Conservation (phyloP, 2,113 vertebrate species). For the Xenopus borealis region DNA sequence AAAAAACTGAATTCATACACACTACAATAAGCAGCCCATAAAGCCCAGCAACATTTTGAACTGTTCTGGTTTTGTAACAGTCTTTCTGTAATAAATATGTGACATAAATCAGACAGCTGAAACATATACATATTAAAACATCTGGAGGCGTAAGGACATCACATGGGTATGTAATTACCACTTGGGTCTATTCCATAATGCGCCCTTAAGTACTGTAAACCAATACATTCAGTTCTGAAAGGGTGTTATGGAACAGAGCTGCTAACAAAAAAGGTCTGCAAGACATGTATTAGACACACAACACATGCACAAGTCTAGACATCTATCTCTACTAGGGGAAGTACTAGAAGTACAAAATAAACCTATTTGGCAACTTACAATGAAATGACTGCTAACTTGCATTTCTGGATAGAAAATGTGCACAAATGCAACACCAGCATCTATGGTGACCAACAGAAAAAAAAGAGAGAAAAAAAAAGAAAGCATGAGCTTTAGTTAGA, state of each 20-base stretch:
- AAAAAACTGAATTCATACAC: too few relatives aligned
- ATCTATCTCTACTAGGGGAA: slow-evolving; percentile 17
- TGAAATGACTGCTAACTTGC: slow-evolving; percentile 65
- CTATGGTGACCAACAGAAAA: slow-evolving; percentile 58
- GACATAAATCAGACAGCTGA: too few relatives aligned
- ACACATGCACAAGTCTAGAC: slow-evolving; percentile 27
- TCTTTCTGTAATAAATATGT: too few relatives aligned
- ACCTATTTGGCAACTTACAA: slow-evolving; percentile 71
- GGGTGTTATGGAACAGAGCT: neutral
- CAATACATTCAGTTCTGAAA: neutral
- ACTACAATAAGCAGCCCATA: too few relatives aligned
- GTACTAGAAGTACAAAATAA: slow-evolving; percentile 47
- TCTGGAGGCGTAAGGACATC: too few relatives aligned
- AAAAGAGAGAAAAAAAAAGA: slow-evolving; percentile 56
- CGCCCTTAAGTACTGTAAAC: neutral
- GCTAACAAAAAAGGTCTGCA: neutral
- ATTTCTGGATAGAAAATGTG: slow-evolving; percentile 78
- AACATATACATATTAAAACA: too few relatives aligned
- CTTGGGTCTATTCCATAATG: too few relatives aligned
- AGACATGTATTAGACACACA: neutral
- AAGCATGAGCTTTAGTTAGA: slow-evolving; percentile 55
- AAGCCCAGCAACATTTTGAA: too few relatives aligned
- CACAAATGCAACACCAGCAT: slow-evolving; percentile 81
- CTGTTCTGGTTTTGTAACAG: too few relatives aligned
- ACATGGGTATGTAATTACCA: too few relatives aligned